Base-by-base conservation (phyloP, 1,140 invertebrate genomes). In the Apolygus lucorum region DNA sequence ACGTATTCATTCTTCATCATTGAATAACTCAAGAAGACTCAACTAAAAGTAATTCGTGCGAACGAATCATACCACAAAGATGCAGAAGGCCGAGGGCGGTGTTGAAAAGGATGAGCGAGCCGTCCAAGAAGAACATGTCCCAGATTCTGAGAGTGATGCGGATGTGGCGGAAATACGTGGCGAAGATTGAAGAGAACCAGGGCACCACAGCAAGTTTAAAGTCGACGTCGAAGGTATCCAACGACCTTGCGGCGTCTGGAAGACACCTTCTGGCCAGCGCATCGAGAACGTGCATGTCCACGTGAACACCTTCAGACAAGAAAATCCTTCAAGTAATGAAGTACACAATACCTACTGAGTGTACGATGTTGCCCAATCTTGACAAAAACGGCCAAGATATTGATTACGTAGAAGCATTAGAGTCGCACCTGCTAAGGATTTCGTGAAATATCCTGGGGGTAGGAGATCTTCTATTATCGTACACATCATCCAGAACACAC, bases 401-500 rank as follows among this genome's bases (percentile, higher is more conserved):
- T n/a, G n/a, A n/a, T n/a, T n/a, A n/a, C n/a, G n/a, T n/a, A n/a
- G n/a, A n/a, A n/a, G n/a, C n/a, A n/a, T n/a, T n/a, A 42, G 34
- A 59, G 22, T 11, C 67, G 76, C 81, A 85, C 95, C 95, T 77
- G 97, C 86, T 25, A 99, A 83, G 34, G 94, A 96, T 70, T 93
- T 92, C 63, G 94, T 96, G 81, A 98, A 99, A 82, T 98, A 99
- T 2, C 95, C 96, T 68, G 96, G 93, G 67, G 97, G 97, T 69
- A 99, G 82, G 21, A 99, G 82, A 81, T 99, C 96, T 86, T 99
- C 96, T 11, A 99, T 94, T 76, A 99, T 95, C 14, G 94, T 92
- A 75, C 92, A 91, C 92, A 99, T 94, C 81, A 98, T 90, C 97
- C 97, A 99, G 83, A 99, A 99, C 64, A 93, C 88, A 82, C 98